Evolutionary conservation across 1,140 invertebrate genomes (phyloP).

Genomic region (Ceratina japonica): DNA sequence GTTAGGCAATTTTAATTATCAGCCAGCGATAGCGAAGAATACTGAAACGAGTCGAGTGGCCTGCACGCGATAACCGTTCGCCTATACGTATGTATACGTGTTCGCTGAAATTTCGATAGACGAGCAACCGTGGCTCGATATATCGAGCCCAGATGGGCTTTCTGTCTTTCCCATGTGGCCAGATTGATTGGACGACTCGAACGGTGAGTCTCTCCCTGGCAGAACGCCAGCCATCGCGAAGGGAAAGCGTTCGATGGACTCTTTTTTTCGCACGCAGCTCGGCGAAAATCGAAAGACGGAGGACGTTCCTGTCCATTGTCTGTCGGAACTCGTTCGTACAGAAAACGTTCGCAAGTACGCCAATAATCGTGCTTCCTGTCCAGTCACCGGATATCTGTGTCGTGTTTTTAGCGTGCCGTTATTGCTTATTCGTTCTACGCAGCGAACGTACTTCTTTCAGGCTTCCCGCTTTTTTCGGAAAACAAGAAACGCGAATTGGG

Average conservation of each 20-base stretch:
- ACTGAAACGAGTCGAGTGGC: background rate
- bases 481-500: background rate
- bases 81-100: background rate
- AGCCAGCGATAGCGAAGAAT: conserved; percentile 10
- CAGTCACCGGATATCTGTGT: conserved; percentile 18
- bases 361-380: conserved; percentile 42
- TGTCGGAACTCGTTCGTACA: background rate
- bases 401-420: conserved; percentile 1
- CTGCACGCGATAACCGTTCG: background rate
- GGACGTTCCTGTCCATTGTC: background rate
- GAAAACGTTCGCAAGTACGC: background rate
- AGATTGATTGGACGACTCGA: conserved; percentile 37
- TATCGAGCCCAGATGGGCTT: conserved; percentile 37
- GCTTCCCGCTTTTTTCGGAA: background rate
- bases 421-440: conserved; percentile 9
- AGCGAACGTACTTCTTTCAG: background rate
- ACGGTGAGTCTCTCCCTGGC: conserved; percentile 35
- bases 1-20: conserved; percentile 39
- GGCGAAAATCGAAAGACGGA: too few species aligned
- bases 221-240: conserved; percentile 25
- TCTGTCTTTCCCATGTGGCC: conserved; percentile 27
- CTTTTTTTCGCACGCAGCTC: conserved; percentile 34
- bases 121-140: background rate
- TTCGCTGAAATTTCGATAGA: conserved; percentile 31
- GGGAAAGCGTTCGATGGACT: conserved; percentile 33